Base-by-base conservation (phyloP, 2,113 vertebrate species). In the Reinhardtius hippoglossoides region DNA sequence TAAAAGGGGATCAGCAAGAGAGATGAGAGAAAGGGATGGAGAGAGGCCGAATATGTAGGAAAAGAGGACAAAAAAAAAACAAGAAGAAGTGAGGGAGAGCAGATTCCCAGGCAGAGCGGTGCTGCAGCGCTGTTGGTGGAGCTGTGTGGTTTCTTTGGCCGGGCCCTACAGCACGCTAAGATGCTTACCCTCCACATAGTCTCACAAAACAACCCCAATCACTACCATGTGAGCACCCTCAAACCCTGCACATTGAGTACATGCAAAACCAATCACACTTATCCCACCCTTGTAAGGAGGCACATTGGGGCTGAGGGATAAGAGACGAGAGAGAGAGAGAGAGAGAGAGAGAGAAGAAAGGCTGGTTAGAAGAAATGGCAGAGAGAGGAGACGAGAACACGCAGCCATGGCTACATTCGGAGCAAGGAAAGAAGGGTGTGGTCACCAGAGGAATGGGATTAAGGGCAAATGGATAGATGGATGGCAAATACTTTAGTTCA, bases 141-240 rank as follows among this genome's bases (percentile, higher is more conserved):
- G 87, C 59, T 75, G 68, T 91, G 91, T 84, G 91, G 91, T 92
- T 91, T 89, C 76, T 66, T 80, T 88, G 88, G 83, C 80, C 78
- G 12, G 82, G 87, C 78, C 78, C 83, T 90, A 87, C 76, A 91
- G 85, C 89, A 91, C 88, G 76, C 88, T 59, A 90, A 26, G 79
- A 89, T 90, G 82, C 87, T 86, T 90, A 91, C 90, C 90, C 91
- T 92, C 90, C 90, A 83, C 87, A 84, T 57, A 85, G 88, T 81
- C 64, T 84, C 74, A 81, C 86, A 91, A 90, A 91, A 89, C 82
- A 90, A 87, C 80, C 73, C 81, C 90, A 89, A 93, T 93, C 83
- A 90, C 88, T 93, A 89, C 90, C 92, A 93, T 93, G 71, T 93
- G 92, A 92, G 82, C 72, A 40, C 64, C 83, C 84, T 85, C 81